Evolutionary conservation across 2,888 invertebrate species (phyloP).

Genomic region (Clitarchus hookeri): DNA sequence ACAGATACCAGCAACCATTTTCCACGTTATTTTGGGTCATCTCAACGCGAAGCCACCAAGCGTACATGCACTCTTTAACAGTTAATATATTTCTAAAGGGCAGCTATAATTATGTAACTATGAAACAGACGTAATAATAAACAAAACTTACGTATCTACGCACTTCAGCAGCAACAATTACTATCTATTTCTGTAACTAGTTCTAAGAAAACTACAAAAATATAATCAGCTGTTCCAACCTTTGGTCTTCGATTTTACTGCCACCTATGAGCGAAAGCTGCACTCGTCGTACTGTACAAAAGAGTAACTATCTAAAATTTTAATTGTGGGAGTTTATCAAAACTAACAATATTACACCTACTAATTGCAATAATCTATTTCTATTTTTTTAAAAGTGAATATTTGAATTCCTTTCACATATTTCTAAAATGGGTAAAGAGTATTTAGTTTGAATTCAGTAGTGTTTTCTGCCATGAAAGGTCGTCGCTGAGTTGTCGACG

Average conservation of each 20-base stretch:
- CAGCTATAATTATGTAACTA: slow-evolving; percentile 16
- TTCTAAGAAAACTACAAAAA: slow-evolving; percentile 24
- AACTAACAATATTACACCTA: not conserved
- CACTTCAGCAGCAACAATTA: slow-evolving; percentile 5
- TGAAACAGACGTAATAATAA: not conserved
- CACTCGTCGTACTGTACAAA: not conserved
- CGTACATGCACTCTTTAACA: slow-evolving; percentile 17
- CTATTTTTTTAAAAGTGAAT: not conserved
- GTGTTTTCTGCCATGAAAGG: slow-evolving; percentile 25
- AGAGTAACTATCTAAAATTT: not conserved
- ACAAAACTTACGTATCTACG: not conserved
- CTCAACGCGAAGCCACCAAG: not conserved
- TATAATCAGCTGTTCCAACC: slow-evolving; percentile 35
- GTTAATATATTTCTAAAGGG: too few species aligned
- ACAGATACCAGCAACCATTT: slow-evolving; percentile 30
- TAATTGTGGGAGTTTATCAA: not conserved
- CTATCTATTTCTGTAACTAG: not conserved
- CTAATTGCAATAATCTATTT: not conserved
- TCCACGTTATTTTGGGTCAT: slow-evolving; percentile 18
- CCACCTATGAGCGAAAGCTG: slow-evolving; percentile 23
- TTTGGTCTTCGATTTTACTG: slow-evolving; percentile 28
- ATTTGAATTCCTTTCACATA: not conserved
- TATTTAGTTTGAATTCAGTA: not conserved
- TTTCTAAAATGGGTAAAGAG: not conserved
- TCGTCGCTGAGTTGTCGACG: slow-evolving; percentile 27